phyloP scores from a whole-genome alignment of 2,888 invertebrate species.

The Andrena minutula region DNA sequence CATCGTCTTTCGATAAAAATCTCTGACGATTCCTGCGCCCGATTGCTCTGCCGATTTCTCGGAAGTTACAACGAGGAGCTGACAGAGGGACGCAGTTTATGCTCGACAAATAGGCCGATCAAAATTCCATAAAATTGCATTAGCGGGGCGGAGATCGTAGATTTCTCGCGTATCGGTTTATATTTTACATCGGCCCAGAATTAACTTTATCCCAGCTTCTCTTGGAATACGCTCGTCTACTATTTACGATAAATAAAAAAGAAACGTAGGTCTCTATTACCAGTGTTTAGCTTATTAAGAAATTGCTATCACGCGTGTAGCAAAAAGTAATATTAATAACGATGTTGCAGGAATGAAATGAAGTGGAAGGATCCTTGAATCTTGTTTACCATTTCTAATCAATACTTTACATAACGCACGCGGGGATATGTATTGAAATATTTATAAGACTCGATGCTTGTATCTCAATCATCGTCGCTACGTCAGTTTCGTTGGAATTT shows the following conservation, averaged over 20 bases:
- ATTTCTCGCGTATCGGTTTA: not conserved
- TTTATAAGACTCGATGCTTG: not conserved
- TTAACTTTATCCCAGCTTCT: not conserved
- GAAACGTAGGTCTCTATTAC: too few relatives aligned
- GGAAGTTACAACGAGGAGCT: not conserved
- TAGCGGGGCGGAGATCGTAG: not conserved
- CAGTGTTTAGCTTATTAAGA: too few relatives aligned
- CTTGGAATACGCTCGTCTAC: too few relatives aligned
- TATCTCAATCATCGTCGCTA: too few relatives aligned
- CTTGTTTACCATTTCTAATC: not conserved
- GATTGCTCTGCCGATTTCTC: conserved; percentile 21
- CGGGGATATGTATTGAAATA: not conserved
- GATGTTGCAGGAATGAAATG: too few relatives aligned
- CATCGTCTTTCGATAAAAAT: conserved; percentile 25
- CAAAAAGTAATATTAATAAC: not conserved
- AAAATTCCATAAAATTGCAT: conserved; percentile 14
- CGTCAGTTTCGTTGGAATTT: not conserved
- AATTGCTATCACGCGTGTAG: too few relatives aligned
- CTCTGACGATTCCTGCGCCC: conserved; percentile 24
- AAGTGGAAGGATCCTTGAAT: not conserved
- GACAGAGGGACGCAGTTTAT: not conserved
- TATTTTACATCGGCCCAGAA: too few relatives aligned
- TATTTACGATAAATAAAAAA: too few relatives aligned
- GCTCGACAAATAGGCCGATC: conserved; percentile 6
- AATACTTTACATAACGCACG: not conserved